Conservation (phyloP, 37 sponge, comb jelly and placozoan genomes). For the Hormiphora californensis region DNA sequence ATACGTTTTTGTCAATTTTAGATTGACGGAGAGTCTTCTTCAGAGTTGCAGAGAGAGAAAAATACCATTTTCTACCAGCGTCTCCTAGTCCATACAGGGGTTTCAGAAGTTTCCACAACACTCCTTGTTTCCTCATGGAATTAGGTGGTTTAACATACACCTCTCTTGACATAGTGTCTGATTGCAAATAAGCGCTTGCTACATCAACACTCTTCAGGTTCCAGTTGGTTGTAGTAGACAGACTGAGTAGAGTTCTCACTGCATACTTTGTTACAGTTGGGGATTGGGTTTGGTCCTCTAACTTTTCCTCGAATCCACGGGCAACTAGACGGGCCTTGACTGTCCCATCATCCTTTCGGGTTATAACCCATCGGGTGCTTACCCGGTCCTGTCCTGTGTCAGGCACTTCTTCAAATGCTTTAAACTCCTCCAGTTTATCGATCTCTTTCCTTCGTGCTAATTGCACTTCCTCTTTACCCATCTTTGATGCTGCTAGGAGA, state of each 20-base stretch:
- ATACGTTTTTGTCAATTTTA: not conserved
- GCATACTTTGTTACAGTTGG: not conserved
- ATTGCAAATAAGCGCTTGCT: not conserved
- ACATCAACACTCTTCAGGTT: not conserved
- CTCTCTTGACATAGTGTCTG: not conserved
- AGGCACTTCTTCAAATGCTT: not conserved
- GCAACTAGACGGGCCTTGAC: constrained; percentile 11
- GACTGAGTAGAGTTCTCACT: not conserved
- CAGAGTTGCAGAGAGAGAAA: no score
- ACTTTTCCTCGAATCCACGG: constrained; percentile 13
- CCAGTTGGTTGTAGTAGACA: not conserved
- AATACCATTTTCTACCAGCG: constrained; percentile 8
- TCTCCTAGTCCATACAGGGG: constrained; percentile 38
- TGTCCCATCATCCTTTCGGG: not conserved
- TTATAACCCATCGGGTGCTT: constrained; percentile 4
- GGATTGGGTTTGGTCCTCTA: not conserved
- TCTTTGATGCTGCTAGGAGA: no score
- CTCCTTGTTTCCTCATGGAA: constrained; percentile 2
- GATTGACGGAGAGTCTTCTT: not conserved
- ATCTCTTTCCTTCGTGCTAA: no score
- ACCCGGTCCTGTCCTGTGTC: not conserved
- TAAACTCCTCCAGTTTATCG: not conserved
- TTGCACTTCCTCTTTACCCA: no score
- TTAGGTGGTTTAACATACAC: constrained; percentile 22
- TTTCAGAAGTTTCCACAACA: constrained; percentile 5